Conservation (phyloP, 2,888 invertebrate species). For the Leptinotarsa rubiginosa region DNA sequence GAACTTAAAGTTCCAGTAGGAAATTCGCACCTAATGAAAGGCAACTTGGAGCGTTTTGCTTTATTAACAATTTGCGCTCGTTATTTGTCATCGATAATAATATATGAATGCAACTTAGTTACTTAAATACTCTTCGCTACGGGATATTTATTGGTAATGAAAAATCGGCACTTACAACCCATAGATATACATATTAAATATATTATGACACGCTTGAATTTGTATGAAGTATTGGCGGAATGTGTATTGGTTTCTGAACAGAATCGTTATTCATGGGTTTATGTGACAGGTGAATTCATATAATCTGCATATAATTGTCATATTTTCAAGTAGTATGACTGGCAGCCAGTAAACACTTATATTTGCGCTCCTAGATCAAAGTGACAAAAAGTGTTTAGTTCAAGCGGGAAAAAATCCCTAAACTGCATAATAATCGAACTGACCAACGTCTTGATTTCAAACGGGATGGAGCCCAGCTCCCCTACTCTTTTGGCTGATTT, state of each 20-base stretch:
- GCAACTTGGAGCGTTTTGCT: constrained; percentile 20
- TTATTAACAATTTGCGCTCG: constrained; percentile 26
- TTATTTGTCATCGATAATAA: constrained; percentile 31
- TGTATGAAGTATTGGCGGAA: constrained; percentile 4
- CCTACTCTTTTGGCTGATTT: no score
- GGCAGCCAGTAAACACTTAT: no score
- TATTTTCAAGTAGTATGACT: no score
- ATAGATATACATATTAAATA: background rate
- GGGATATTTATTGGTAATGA: constrained; percentile 15
- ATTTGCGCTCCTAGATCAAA: no score
- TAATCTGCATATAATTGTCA: background rate
- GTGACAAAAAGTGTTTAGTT: no score
- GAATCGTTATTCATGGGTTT: constrained; percentile 6
- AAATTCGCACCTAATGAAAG: constrained; percentile 29
- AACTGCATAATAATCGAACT: no score
- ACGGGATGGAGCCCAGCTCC: no score
- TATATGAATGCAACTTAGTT: constrained; percentile 22
- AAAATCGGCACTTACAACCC: background rate
- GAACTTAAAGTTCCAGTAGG: constrained; percentile 31
- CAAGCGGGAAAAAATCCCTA: no score
- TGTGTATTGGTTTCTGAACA: background rate
- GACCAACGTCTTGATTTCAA: no score
- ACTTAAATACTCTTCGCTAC: constrained; percentile 19
- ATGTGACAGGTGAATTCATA: background rate
- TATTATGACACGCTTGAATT: constrained; percentile 12